Base-by-base conservation (phyloP, 1,140 invertebrate genomes). In the Ditylenchus dipsaci region DNA sequence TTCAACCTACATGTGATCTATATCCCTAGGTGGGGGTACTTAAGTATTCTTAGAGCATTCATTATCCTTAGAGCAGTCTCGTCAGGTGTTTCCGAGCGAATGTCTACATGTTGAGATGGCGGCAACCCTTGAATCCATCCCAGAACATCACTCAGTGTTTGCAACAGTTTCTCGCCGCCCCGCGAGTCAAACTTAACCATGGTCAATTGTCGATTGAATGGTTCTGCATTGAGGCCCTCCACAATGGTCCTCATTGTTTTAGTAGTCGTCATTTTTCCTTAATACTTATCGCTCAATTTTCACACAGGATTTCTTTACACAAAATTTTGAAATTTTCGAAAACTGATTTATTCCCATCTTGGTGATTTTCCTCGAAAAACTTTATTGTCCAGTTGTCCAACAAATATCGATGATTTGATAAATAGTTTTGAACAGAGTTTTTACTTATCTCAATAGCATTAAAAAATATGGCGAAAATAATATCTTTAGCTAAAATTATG, bases 1-100 rank as follows among this genome's bases (percentile, higher is more conserved):
- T 38, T 3, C 3, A 38, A 64, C 74, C 38, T 49, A 77, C 75
- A 77, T 75, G 43, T 77, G 73, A 23, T 77, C 75, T 29, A 78
- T 70, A 33, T 76, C 75, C 29, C 76, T 45, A 11, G 75, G 75
- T 29, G 75, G 75, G 11, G 76, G 61, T 77, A 77, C 43, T 76
- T 76, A 21, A 77, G 43, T 59, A 77, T 68, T 1, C 76, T 38
- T 1, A 77, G 68, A 26, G 76, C 61, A 59, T 73, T 76, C 30
- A 77, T 45, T 59, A 77, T 67, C 13, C 75, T 42, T 56, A 75
- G 70, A 29, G 72, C 75, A 27, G 75, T 77, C 42, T 77, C 75
- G 43, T 78, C 75, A 42, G 75, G 73, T n/a, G 62, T 59, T 66
- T 77, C 75, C 13, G 74, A 67, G 15, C 75, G 73, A 62, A 77